phyloP scores from a whole-genome alignment of 2,888 invertebrate species.

The Onchidella celtica region DNA sequence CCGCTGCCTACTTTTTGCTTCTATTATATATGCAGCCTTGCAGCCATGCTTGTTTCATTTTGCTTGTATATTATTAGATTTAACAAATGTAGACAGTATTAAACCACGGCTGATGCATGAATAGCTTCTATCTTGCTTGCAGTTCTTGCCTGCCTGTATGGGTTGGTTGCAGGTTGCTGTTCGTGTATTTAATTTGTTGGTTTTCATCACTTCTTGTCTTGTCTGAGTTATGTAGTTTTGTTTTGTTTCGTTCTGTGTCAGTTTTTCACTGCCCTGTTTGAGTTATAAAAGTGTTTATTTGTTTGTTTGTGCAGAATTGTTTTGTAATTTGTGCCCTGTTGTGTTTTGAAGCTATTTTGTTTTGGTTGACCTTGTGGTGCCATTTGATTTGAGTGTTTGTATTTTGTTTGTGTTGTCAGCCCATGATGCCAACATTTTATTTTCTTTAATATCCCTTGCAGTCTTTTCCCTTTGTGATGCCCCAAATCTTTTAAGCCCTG shows the following conservation, averaged over 20 bases:
- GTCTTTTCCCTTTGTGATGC: too few species aligned
- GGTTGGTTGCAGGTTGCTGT: too few species aligned
- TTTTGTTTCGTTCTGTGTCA: not conserved
- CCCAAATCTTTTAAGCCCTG: too few species aligned
- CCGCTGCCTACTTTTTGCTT: too few species aligned
- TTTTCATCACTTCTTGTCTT: not conserved
- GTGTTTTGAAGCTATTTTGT: not conserved
- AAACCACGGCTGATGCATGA: not conserved
- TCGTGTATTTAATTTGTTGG: not conserved
- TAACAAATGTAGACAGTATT: too few species aligned
- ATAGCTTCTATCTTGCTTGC: not conserved
- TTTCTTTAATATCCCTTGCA: too few species aligned
- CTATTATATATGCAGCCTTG: too few species aligned
- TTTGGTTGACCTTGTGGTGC: not conserved
- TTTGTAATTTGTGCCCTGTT: not conserved
- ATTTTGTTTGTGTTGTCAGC: slow-evolving; percentile 4
- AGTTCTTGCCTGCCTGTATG: not conserved
- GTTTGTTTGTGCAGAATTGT: too few species aligned
- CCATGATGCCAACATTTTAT: slow-evolving; percentile 25
- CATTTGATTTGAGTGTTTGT: not conserved
- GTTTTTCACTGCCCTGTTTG: not conserved
- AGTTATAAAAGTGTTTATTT: not conserved
- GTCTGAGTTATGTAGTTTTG: not conserved
- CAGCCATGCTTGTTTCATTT: too few species aligned
- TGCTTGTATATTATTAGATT: too few species aligned